Conservation (phyloP, 2,797 vertebrate genomes). For the Calcarius lapponicus region DNA sequence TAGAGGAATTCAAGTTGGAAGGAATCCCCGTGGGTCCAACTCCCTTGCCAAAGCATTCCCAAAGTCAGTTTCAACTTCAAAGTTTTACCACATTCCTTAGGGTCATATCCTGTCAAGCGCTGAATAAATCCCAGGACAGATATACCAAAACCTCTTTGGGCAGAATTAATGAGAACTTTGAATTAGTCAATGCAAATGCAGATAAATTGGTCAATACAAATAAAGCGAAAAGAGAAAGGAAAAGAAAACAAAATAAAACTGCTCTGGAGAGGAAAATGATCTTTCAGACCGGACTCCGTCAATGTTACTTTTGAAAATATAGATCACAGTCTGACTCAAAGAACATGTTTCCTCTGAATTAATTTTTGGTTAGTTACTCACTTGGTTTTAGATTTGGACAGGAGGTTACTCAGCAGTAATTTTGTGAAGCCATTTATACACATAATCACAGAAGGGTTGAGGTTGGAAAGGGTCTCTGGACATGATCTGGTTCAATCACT, state of each 20-base stretch:
- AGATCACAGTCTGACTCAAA: not conserved
- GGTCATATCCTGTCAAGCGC: not conserved
- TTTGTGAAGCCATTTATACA: not conserved
- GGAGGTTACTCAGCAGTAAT: not conserved
- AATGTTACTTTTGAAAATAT: not conserved
- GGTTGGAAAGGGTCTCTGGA: not conserved
- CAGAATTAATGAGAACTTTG: not conserved
- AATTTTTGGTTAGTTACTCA: not conserved
- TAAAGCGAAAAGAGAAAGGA: not conserved
- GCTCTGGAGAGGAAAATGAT: not conserved
- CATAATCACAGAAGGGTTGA: not conserved
- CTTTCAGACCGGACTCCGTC: fast-evolving
- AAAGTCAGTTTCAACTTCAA: not conserved
- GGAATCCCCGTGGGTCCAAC: not conserved
- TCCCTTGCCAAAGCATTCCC: not conserved
- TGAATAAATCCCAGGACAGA: not conserved
- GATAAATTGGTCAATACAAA: not conserved
- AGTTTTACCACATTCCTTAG: not conserved
- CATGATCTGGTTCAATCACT: not conserved
- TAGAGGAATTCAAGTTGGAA: not conserved
- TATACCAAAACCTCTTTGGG: not conserved
- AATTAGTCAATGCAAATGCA: not conserved
- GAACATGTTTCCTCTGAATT: not conserved
- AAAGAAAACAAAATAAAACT: not conserved
- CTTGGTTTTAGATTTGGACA: not conserved